Evolutionary conservation across 2,888 invertebrate genomes (phyloP).

Genomic region (Labia minor): DNA sequence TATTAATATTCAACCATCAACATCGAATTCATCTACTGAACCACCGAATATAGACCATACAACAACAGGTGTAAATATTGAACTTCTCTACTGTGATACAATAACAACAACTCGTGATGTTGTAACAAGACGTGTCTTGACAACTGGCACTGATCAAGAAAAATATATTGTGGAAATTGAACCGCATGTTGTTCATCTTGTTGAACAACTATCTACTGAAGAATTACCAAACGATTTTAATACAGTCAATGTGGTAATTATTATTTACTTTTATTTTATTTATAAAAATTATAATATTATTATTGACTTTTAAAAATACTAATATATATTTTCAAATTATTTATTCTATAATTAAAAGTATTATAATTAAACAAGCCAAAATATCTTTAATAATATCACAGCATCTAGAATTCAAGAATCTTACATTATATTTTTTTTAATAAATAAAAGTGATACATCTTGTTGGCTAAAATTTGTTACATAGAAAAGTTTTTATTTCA

Average conservation of each 20-base stretch:
- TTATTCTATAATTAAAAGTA: too few species aligned
- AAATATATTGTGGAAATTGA: neutral
- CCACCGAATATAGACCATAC: neutral
- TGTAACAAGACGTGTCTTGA: neutral
- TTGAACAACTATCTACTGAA: neutral
- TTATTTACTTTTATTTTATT: too few species aligned
- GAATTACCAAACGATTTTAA: neutral
- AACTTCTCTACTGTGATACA: neutral
- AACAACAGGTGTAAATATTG: neutral
- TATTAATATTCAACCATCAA: neutral
- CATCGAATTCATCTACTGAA: neutral
- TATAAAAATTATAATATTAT: too few species aligned
- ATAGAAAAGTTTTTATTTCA: too few species aligned
- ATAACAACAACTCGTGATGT: neutral
- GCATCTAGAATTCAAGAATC: too few species aligned
- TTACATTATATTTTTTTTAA: too few species aligned
- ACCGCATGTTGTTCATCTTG: neutral
- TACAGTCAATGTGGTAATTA: neutral
- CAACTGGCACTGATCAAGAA: neutral
- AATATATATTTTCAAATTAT: too few species aligned
- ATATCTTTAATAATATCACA: too few species aligned
- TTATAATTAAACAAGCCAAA: too few species aligned
- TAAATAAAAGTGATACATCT: too few species aligned
- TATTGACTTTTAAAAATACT: too few species aligned
- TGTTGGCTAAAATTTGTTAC: too few species aligned